Evolutionary conservation across 2,797 vertebrate species (phyloP), one percentile per base, ranked within the genome.

Genomic region (Trematomus bernacchii): DNA sequence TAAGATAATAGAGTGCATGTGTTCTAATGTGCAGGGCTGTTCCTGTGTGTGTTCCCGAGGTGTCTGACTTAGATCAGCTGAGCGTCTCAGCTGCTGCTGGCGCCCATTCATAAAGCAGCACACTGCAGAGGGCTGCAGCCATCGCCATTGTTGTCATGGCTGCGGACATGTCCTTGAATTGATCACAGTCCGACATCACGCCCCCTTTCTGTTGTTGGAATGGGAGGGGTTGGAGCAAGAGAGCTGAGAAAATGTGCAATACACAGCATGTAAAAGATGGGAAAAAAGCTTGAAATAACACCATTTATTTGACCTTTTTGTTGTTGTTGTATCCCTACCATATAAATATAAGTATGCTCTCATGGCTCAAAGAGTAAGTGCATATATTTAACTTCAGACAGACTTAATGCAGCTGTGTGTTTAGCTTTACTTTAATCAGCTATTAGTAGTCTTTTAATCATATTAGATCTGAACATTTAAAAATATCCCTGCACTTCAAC

Each of bases 91-190:
- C 75, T 75, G 40, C 73, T 66, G 77, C 54, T 64, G 50, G 53
- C 54, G 14, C 11, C 76, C 62, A 77, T 76, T 80, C 74, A 71
- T 64, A 30, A 76, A 88, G 62, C 69, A 11, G 63, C 65, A 66
- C 74, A 59, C 82, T 80, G 88, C 86, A 82, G 76, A 48, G 27
- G 53, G 76, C 71, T 78, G 69, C 11, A 51, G 73, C 54, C 53
- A 73, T 67, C 63, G 52, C 73, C 91, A 91, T 84, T 83, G 66
- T 67, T 52, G 66, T 78, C 87, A 79, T 62, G 73, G 71, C 67
- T 77, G 66, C 66, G 23, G 83, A 75, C 85, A 80, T 89, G 90
- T 82, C 87, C 87, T 91, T 86, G 86, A 86, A 87, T 89, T 6
- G 71, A 91, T 87, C 46, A n/a, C 74, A 57, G 61, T 64, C 63